Percentiles rank a stretch among this genome's conserved stretches.
Conservation (phyloP, 2,797 vertebrate genomes). For the Neostethus bicornis region DNA sequence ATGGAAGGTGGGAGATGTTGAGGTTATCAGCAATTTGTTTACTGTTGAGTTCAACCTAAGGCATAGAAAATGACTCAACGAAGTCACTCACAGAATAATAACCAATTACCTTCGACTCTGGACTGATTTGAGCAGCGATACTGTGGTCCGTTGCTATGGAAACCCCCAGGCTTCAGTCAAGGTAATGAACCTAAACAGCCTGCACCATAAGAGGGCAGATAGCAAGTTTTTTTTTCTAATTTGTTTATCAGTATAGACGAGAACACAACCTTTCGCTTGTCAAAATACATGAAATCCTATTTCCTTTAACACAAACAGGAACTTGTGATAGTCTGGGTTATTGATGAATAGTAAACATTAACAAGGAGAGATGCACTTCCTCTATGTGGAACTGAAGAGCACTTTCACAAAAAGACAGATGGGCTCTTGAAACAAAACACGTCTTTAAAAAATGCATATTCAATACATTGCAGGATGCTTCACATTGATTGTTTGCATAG, state of each 20-base stretch:
- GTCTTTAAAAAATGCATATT: constrained; percentile 49
- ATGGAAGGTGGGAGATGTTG: not conserved
- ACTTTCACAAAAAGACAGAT: constrained; percentile 32
- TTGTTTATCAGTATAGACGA: constrained; percentile 17
- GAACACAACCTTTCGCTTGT: constrained; percentile 4
- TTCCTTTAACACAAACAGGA: constrained; percentile 9
- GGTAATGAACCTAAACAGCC: constrained; percentile 52
- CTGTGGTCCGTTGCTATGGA: constrained; percentile 68
- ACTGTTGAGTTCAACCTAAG: constrained; percentile 34
- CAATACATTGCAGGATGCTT: constrained; percentile 49
- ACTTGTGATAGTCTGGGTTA: constrained; percentile 7
- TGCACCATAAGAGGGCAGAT: constrained; percentile 39
- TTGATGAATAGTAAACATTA: constrained; percentile 10
- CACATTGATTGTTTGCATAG: constrained; percentile 23
- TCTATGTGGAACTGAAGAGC: no score
- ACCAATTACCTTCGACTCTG: constrained; percentile 57
- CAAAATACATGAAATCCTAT: constrained; percentile 4
- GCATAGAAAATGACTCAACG: constrained; percentile 59
- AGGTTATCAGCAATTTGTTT: constrained; percentile 41
- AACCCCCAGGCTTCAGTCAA: constrained; percentile 46
- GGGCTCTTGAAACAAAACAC: constrained; percentile 32
- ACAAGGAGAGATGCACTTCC: not conserved
- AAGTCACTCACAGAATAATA: constrained; percentile 56
- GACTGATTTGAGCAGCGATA: constrained; percentile 63
- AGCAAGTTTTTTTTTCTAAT: constrained; percentile 25